Base-by-base conservation (phyloP, 2,888 invertebrate genomes). In the Fabriciana adippe region DNA sequence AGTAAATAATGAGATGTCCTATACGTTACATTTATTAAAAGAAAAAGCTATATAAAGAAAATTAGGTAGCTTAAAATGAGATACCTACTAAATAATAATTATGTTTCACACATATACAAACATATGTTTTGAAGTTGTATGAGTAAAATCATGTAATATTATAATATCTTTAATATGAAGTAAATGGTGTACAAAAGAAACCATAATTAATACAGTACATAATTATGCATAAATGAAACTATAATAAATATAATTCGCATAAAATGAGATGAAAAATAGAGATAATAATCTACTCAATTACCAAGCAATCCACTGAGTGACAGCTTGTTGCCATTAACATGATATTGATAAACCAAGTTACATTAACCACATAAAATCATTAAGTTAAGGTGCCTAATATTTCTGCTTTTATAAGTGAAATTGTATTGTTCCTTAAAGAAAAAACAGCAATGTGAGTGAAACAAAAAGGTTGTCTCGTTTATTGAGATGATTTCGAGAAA, bases 251-350 rank as follows among this genome's bases (percentile, higher is more conserved):
- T 15, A 21, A 15, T 55, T 3, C 31, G 21, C 8, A 45, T 45
- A 56, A 18, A 11, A 53, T 14, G 2, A 26, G 15, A 14, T 21
- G 15, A 59, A 59, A 14, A 48, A 16, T 21, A 54, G 70, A 77
- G 75, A 78, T 75, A 78, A 77, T 79, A 77, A 77, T 78, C 74
- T 70, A 75, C 74, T 76, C 76, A 76, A 78, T 78, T 77, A 75
- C 72, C 75, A 76, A 76, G 77, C 76, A 79, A 80, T 78, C 75
- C 72, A 75, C 68, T 72, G 72, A 76, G 75, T 79, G 76, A 73
- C 78, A 74, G 73, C 69, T 74, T 74, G 72, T 73, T 76, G 54
- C 50, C 55, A 67, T 61, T 72, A 66, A 56, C 64, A 57, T 68
- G 35, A 64, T 64, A 64, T 62, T 41, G 55, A 67, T 59, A 62